These are phyloP conservation scores for Drosophila orena DNA, from an alignment of 1,140 invertebrate genomes.

Conservation along the genomic window DNA sequence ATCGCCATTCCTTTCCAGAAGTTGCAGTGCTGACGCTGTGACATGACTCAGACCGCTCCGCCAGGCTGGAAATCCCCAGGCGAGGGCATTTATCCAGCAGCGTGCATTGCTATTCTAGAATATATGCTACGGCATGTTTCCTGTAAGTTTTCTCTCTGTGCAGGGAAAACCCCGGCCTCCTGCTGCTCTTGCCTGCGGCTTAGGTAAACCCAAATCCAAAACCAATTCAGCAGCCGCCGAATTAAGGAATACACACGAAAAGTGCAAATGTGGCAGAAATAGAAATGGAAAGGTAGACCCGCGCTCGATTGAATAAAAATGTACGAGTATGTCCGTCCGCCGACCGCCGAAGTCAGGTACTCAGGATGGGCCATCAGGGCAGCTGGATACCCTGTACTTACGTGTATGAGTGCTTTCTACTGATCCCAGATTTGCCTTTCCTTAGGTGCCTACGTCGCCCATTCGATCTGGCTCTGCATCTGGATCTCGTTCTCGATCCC, in stretches of 20 bases:
- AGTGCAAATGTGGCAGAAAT: slow-evolving; percentile 15
- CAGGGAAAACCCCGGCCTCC: neutral
- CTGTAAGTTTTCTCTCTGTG: neutral
- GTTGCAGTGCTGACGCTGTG: neutral
- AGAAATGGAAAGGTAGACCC: slow-evolving; percentile 9
- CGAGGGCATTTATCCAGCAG: neutral
- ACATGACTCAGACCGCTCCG: slow-evolving; percentile 15
- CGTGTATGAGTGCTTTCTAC: no score
- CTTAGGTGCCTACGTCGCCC: neutral
- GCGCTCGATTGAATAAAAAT: slow-evolving; percentile 9
- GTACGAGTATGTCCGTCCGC: neutral
- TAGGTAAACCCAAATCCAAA: slow-evolving; percentile 5
- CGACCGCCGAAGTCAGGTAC: neutral
- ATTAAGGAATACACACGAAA: slow-evolving; percentile 5
- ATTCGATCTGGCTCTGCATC: no score
- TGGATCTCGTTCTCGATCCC: neutral
- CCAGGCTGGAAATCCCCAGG: slow-evolving; percentile 8
- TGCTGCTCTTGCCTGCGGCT: neutral
- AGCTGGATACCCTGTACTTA: slow-evolving; percentile 9
- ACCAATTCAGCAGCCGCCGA: slow-evolving; percentile 12
- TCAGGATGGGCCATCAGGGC: neutral
- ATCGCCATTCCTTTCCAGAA: slow-evolving; percentile 4
- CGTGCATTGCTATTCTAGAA: no score
- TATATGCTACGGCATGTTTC: no score
- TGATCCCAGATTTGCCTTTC: no score